Base-by-base conservation (phyloP, 2,888 invertebrate species). In the Ephialtes manifestator region DNA sequence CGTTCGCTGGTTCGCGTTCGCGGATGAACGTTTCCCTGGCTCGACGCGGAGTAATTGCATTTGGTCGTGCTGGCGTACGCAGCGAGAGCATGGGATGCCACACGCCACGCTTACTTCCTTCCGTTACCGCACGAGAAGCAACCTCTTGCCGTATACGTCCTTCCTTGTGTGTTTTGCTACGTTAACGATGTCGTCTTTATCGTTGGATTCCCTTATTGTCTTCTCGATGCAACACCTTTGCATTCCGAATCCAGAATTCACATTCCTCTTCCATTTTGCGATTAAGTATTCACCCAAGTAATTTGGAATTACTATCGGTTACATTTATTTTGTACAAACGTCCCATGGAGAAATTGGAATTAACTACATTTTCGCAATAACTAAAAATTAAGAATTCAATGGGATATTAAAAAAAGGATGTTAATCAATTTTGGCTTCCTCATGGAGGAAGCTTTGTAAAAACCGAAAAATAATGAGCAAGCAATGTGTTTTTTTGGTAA, bases 1-100 rank as follows among this genome's bases (percentile, higher is more conserved):
- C 65, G 68, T 65, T 80, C 75, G 63, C 76, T 76, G 70, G 75
- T 51, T 84, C 79, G 76, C 39, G 76, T 65, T 86, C 87, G 89
- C 89, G 90, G 90, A 89, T 89, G 90, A 92, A 88, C 90, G 89
- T 89, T 91, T 91, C 87, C 79, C 84, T 72, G 85, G 80, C 88
- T 68, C 84, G 67, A 80, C 82, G 71, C 79, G 75, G 72, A 82
- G 79, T 85, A 85, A 85, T 82, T 85, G 78, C 82, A 82, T 80
- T 85, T 67, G 76, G 75, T 65, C 53, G 55, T 15, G 67, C 31
- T 76, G 15, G 65, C 46, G 13, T 51, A 39, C 53, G 58, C 63
- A 24, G 28, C 51, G 24, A 39, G 65, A 39, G 35, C 65, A 35
- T 63, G 72, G 43, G 43, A 74, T 68, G 60, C 75, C 39, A 68